Base-by-base conservation (phyloP, 2,797 vertebrate genomes). In the Mycteria americana region DNA sequence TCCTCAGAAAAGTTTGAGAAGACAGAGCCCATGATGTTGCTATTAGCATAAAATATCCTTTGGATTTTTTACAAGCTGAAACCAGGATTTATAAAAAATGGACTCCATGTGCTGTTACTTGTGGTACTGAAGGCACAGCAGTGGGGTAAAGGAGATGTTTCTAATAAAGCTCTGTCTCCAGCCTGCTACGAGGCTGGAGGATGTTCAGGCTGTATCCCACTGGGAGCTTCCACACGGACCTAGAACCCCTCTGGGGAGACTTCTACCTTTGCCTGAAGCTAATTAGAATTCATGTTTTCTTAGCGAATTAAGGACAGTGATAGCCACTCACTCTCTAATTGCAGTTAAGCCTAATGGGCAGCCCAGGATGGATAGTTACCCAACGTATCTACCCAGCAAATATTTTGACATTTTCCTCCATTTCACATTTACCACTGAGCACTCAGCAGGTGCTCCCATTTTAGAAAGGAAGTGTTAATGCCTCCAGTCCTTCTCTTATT, bases 271-370 rank as follows among this genome's bases (percentile, higher is more conserved):
- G 90, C 89, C 95, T 86, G 88, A 96, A 95, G 93, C 74, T 96
- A 98, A 98, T 98, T 98, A 98, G 75, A 97, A 97, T 96, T 91
- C 89, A 74, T 97, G 97, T 98, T 98, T 97, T 97, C 95, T 95
- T 97, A 98, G 88, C 9, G 74, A 98, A 96, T 97, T 98, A 97
- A 97, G 91, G 93, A 54, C 82, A 93, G 88, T 77, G 92, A 97
- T 95, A 97, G 80, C 57, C 46, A 60, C 48, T 94, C 90, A 89
- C 83, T 25, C 88, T 88, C 70, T 93, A 96, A 96, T 88, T 91
- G 59, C 89, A 83, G 88, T 85, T 97, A 97, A 97, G 87, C 97
- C 91, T 95, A 96, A 91, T 95, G 69, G 82, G 83, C 89, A 97
- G 85, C 64, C 79, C 53, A 74, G 88, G 77, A 80, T 84, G 91